A percentile compares a stretch with the other conserved stretches of the same genome.
Evolutionary conservation across 1,140 invertebrate genomes (phyloP).

Genomic region (Antheraea pernyi): DNA sequence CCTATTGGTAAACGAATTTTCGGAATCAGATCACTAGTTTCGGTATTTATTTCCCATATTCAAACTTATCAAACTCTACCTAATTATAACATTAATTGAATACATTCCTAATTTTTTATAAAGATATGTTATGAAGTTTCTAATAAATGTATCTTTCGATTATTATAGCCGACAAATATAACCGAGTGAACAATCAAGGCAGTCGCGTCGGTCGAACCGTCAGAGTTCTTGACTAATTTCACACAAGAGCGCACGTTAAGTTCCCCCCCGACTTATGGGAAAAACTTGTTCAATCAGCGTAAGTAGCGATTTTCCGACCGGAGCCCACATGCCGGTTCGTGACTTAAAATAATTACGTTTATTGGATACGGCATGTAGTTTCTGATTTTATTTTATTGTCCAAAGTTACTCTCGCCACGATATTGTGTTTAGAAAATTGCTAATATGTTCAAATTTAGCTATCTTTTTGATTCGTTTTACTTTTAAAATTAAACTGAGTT

Average conservation of each 20-base stretch:
- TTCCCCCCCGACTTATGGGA: constrained; percentile 32
- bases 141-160: background rate
- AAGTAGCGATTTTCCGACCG: constrained; percentile 41
- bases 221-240: constrained; percentile 39
- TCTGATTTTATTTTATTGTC: background rate
- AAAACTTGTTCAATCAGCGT: constrained; percentile 53
- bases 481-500: too few relatives aligned
- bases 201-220: constrained; percentile 8
- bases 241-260: constrained; percentile 33
- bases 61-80: too few relatives aligned
- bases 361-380: constrained; percentile 19
- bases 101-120: background rate
- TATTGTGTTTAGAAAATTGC: background rate
- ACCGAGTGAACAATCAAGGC: constrained; percentile 9
- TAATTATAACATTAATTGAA: too few relatives aligned
- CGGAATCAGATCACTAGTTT: too few relatives aligned
- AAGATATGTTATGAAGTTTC: background rate
- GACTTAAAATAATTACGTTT: background rate
- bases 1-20: too few relatives aligned
- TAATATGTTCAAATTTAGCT: too few relatives aligned
- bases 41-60: too few relatives aligned
- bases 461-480: too few relatives aligned
- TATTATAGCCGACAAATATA: background rate
- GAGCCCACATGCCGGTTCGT: constrained; percentile 14
- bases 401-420: too few relatives aligned